A percentile compares a stretch with the other conserved stretches of the same genome.
Conservation (phyloP, 2,888 invertebrate species). For the Drosophila fulvimacula region DNA sequence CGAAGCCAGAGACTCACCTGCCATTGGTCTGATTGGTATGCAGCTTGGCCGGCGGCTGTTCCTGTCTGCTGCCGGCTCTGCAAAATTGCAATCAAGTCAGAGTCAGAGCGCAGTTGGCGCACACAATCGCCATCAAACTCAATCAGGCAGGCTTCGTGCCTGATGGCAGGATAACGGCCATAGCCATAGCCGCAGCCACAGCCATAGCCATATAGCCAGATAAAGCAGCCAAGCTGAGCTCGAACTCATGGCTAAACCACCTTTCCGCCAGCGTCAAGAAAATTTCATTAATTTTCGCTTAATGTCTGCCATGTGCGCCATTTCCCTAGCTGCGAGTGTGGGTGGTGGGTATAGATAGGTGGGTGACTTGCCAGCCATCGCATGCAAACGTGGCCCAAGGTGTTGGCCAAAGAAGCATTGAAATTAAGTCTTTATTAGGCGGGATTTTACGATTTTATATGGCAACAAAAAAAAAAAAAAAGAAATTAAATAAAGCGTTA, state of each 20-base stretch:
- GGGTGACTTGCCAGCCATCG: neutral
- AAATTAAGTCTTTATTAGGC: constrained; percentile 12
- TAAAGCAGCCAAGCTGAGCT: constrained; percentile 33
- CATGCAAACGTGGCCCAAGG: constrained; percentile 16
- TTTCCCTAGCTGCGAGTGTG: constrained; percentile 47
- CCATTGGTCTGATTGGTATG: constrained; percentile 69
- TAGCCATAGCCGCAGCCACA: constrained; percentile 7
- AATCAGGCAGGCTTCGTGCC: constrained; percentile 77
- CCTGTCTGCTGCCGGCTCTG: constrained; percentile 28
- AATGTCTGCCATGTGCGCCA: constrained; percentile 79
- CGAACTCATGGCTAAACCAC: constrained; percentile 33
- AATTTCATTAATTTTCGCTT: constrained; percentile 80
- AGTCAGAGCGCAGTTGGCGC: constrained; percentile 46
- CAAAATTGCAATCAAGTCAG: constrained; percentile 75
- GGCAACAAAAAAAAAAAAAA: neutral
- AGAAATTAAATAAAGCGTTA: constrained; percentile 3
- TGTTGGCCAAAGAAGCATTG: constrained; percentile 1
- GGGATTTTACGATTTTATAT: constrained; percentile 1
- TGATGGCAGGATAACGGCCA: constrained; percentile 57
- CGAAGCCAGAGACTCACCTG: constrained; percentile 31
- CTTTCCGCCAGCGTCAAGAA: constrained; percentile 44
- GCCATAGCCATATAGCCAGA: constrained; percentile 27
- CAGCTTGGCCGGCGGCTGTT: constrained; percentile 48
- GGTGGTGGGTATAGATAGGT: neutral
- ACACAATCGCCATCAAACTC: constrained; percentile 81